Base-by-base conservation (phyloP, 2,888 invertebrate genomes). In the Caenorhabditis uteleia region DNA sequence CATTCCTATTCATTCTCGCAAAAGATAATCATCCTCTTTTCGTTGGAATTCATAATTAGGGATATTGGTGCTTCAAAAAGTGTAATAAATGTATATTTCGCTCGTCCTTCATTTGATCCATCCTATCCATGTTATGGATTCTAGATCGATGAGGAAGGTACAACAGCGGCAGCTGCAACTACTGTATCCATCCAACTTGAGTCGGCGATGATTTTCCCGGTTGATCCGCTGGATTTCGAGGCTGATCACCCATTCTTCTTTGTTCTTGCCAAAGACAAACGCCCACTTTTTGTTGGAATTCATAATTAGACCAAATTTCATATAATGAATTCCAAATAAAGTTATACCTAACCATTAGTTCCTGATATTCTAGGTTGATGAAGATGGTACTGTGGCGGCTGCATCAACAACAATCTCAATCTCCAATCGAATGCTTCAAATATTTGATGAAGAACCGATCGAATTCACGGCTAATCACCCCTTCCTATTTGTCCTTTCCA, bases 221-320 rank as follows among this genome's bases (percentile, higher is more conserved):
- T 40, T 20, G 59, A 65, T 16, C 58, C 64, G 23, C 51, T 39
- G 3, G 55, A 62, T 10, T 77, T 78, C 68, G 36, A 1, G 10
- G 77, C 75, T n/a, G 76, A 78, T 43, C 77, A 76, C 55, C 74
- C 77, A 14, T 77, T 77, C 64, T 44, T 74, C 16, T 75, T 71
- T 26, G 61, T 65, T 10, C 57, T 75, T 23, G 44, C 66, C 39
- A 50, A 62, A 46, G 45, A 67, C 18, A 51, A 57, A 43, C 59
- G 64, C 38, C 51, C 57, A 18, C 46, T 70, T 29, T 71, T 71
- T 25, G 36, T 71, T 29, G 58, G 64, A 34, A 26, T 66, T 43
- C 50, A 59, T 55, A 29, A 61, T 46, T 61, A 14, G 20, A 16
- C 16, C 7, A 10, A 10, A 8, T 18, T 12, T 7, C 6, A 38